Evolutionary conservation across 2,888 invertebrate species (phyloP).

Genomic region (Acronicta leporina): DNA sequence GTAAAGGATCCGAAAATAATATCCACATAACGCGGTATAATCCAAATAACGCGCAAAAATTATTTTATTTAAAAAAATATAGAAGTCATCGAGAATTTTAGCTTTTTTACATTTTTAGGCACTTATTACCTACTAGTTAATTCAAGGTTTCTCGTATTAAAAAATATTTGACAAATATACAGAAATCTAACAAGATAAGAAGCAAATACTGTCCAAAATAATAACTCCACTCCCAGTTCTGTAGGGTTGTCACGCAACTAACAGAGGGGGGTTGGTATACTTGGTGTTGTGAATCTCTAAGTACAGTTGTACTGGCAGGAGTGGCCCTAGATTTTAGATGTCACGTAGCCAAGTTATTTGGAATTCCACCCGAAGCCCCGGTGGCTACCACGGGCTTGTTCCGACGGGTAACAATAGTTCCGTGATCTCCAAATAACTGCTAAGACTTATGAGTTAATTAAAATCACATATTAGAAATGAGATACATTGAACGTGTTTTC

Average conservation of each 20-base stretch:
- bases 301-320: constrained; percentile 37
- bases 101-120: no score
- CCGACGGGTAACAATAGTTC: constrained; percentile 65
- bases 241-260: constrained; percentile 37
- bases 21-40: no score
- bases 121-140: no score
- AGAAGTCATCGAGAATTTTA: no score
- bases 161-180: no score
- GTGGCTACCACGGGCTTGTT: constrained; percentile 72
- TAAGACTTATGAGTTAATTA: constrained; percentile 31
- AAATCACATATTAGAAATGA: no score
- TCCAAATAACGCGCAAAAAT: no score
- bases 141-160: no score
- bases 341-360: constrained; percentile 78
- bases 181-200: no score
- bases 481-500: not conserved
- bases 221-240: constrained; percentile 25
- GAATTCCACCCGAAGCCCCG: constrained; percentile 74
- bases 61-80: no score
- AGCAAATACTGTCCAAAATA: not conserved
- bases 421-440: constrained; percentile 49
- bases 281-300: constrained; percentile 29
- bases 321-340: constrained; percentile 42
- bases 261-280: constrained; percentile 47
- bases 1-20: no score